These are phyloP conservation scores for Heliocidaris tuberculata DNA, from an alignment of 35 echinoderm and acorn worm species.

Conservation along the genomic window DNA sequence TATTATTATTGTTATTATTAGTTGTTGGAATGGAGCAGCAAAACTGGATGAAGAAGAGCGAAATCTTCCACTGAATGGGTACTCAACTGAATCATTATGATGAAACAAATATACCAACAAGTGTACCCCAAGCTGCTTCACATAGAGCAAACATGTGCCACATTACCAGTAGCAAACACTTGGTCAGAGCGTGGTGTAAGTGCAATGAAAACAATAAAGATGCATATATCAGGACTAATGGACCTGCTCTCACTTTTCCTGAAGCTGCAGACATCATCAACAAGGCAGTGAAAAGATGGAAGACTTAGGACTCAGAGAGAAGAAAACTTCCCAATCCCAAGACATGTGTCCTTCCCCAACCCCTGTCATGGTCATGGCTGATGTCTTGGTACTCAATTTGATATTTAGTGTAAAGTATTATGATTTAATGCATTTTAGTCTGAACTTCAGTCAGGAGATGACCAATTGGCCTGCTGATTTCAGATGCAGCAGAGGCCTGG, in stretches of 20 bases:
- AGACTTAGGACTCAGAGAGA: not conserved
- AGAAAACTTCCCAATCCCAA: not conserved
- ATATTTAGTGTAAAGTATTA: not conserved
- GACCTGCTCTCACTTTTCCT: not conserved
- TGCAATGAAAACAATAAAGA: not conserved
- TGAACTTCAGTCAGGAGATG: not conserved
- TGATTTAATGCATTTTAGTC: not conserved
- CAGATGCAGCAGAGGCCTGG: no score
- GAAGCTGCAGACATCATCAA: slow-evolving; percentile 20
- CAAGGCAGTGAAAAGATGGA: not conserved
- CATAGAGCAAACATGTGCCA: not conserved
- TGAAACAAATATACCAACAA: not conserved
- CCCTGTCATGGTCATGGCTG: not conserved
- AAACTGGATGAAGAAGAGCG: not conserved
- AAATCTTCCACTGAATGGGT: not conserved
- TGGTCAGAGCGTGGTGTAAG: not conserved
- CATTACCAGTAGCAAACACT: not conserved
- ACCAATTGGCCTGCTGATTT: no score
- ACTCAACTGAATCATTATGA: not conserved
- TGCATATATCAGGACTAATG: not conserved
- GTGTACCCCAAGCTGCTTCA: slow-evolving; percentile 17
- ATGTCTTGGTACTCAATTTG: not conserved
- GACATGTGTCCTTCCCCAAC: not conserved
- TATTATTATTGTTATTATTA: no score
- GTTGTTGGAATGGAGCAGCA: not conserved